Evolutionary conservation across 2,888 invertebrate species (phyloP), one percentile per base, ranked within the genome.

Genomic region (Drosophila birchii): DNA sequence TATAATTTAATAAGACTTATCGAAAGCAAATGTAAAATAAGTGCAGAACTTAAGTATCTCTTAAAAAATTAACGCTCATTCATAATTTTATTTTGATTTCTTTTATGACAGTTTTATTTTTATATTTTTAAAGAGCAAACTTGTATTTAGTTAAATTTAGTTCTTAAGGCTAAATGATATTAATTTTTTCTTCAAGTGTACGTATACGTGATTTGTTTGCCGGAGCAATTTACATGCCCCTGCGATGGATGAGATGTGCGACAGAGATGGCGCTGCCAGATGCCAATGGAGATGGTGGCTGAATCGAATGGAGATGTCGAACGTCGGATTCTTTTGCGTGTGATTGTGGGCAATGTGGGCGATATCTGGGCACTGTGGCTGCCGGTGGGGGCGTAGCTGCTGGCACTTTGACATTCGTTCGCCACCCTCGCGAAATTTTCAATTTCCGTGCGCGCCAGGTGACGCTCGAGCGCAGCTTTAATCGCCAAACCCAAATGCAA

Each of bases 181-280:
- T 14, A 14, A 36, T 16, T 38, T 43, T 20, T 64, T 51, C 51
- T 11, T 3, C 0, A 29, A 63, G 75, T 62, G 82, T 63, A 67
- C 54, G 76, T 61, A 76, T 82, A 83, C 83, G 83, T 83, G 83
- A 85, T 85, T 85, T 84, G 86, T 86, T 84, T 85, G 81, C 86
- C 75, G 68, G 80, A 81, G 78, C 78, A 85, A 87, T 87, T 88
- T 88, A 85, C 86, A 83, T 82, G 80, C 71, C 60, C 55, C 62
- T 64, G 55, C 78, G 51, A 72, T 63, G 79, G 56, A 70, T 71
- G 69, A 60, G 72, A 70, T 68, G 76, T 41, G 68, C 41, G 53
- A 54, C 32, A n/a, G 66, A 43, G 74, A 68, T 69, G 67, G 67
- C 47, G 41, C 26, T 43, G 68, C 47, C 29, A 59, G 70, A 68